These are phyloP conservation scores for Sussaba pulchella DNA, from an alignment of 2,888 invertebrate genomes.

Conservation along the genomic window DNA sequence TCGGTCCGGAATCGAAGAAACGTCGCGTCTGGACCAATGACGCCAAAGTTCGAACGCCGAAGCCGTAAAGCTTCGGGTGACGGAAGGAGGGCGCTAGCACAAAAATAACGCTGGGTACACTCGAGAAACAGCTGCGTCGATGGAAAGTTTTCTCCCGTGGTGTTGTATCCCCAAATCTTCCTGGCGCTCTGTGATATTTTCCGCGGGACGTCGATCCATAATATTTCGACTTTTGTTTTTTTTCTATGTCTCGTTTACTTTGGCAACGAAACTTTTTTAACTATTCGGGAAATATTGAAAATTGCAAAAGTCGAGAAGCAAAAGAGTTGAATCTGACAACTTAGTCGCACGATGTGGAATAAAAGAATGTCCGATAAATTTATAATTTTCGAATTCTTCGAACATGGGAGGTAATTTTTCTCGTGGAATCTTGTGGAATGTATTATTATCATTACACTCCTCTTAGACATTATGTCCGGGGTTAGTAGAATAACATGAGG, in stretches of 20 bases:
- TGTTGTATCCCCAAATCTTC: slow-evolving; percentile 25
- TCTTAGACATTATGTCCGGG: no score
- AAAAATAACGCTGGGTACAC: slow-evolving; percentile 72
- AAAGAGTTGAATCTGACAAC: not conserved
- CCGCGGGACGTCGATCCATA: not conserved
- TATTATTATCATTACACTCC: no score
- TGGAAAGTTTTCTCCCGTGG: slow-evolving; percentile 73
- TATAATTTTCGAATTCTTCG: no score
- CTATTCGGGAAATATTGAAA: slow-evolving; percentile 1
- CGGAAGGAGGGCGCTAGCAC: slow-evolving; percentile 57
- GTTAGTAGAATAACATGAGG: no score
- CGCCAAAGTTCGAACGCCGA: slow-evolving; percentile 43
- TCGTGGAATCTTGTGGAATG: no score
- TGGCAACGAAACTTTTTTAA: slow-evolving; percentile 13
- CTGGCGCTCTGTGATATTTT: slow-evolving; percentile 45
- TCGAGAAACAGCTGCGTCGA: slow-evolving; percentile 67
- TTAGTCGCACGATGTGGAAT: no score
- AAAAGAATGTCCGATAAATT: no score
- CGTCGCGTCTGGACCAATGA: slow-evolving; percentile 24
- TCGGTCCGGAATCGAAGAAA: slow-evolving; percentile 4
- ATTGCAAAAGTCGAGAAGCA: not conserved
- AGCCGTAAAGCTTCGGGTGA: slow-evolving; percentile 28
- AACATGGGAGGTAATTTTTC: no score
- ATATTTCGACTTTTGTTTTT: not conserved
- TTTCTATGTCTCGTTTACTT: slow-evolving; percentile 5